Base-by-base conservation (phyloP, 2,113 vertebrate genomes). In the Cacatua alba region DNA sequence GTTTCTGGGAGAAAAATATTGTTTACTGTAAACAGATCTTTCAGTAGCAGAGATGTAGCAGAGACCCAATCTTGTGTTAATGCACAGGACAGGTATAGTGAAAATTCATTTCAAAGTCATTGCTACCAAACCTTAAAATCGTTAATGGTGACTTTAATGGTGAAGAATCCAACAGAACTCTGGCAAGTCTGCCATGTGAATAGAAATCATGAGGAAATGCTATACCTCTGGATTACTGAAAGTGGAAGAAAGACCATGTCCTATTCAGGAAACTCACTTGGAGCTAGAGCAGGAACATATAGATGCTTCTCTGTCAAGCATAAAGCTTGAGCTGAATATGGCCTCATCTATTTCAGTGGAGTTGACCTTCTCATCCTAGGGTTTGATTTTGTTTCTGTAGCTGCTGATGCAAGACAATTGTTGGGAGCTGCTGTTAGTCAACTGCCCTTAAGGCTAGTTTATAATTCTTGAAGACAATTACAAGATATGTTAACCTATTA, bases 381-480 rank as follows among this genome's bases (percentile, higher is more conserved):
- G 39, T 51, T 92, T 80, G 28, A 48, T 63, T 68, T 76, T 71
- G 13, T 74, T 90, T 88, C 78, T 79, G 5, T 31, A 84, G 46
- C 33, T 88, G 65, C 57, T 86, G 86, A 92, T 78, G 72, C 57
- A 95, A 60, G 72, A 88, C 92, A 94, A 83, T 64, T 0, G 2
- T 91, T 96, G 80, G 43, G 70, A 92, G 91, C 44, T 76, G 44
- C 39, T 88, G 17, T 95, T 93, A 96, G 77, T 96, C 96, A 96
- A 70, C 57, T 96, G 52, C 83, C 95, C 95, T 91, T 52, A 76
- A 94, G 94, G 86, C 88, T 89, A 49, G 43, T 78, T 95, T 88
- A 82, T 94, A 93, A 96, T 92, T 90, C 81, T 65, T 79, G 52
- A 89, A 92, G 80, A 93, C 57, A 88, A 86, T 96, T 96, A 94